A percentile compares a stretch with the other conserved stretches of the same genome.
Conservation (phyloP, 92 coral and sea anemone species). For the Porites cylindrica region DNA sequence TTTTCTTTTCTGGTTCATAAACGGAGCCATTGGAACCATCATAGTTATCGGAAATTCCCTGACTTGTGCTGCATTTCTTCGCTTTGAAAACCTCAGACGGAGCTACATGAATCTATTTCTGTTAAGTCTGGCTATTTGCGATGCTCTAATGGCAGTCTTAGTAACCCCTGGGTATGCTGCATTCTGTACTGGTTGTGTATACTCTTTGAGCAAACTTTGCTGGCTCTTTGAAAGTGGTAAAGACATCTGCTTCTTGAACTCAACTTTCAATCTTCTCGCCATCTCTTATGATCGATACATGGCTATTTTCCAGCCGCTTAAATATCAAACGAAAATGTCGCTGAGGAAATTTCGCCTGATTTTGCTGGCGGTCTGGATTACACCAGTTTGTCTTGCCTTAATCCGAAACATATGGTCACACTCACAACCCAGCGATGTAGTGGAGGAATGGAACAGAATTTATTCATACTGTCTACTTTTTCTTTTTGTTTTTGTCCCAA, state of each 20-base stretch:
- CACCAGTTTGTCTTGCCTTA: constrained; percentile 50
- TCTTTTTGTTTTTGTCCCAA: constrained; percentile 61
- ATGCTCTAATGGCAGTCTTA: constrained; percentile 51
- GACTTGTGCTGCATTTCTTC: constrained; percentile 78
- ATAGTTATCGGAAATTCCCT: constrained; percentile 70
- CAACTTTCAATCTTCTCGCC: constrained; percentile 74
- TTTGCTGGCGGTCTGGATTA: constrained; percentile 53
- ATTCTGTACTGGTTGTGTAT: constrained; percentile 69
- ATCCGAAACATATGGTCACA: constrained; percentile 64
- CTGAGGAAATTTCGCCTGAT: constrained; percentile 42
- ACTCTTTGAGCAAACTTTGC: constrained; percentile 33
- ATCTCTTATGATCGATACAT: constrained; percentile 75
- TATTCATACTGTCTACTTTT: constrained; percentile 57
- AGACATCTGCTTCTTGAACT: constrained; percentile 61
- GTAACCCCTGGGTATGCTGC: constrained; percentile 76
- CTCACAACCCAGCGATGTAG: constrained; percentile 12
- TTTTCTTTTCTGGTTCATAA: constrained; percentile 58
- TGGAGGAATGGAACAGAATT: constrained; percentile 43
- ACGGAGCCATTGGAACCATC: constrained; percentile 58
- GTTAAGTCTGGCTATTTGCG: constrained; percentile 73
- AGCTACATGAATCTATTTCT: constrained; percentile 70
- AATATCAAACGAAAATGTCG: constrained; percentile 62
- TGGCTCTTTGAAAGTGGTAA: constrained; percentile 77
- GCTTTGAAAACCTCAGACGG: constrained; percentile 65
- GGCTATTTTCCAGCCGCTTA: constrained; percentile 81